Percentiles rank a stretch among this genome's conserved stretches.
These are phyloP conservation scores for Ophiothrix spiculata DNA, from an alignment of 35 echinoderm and acorn worm species.

Conservation along the genomic window DNA sequence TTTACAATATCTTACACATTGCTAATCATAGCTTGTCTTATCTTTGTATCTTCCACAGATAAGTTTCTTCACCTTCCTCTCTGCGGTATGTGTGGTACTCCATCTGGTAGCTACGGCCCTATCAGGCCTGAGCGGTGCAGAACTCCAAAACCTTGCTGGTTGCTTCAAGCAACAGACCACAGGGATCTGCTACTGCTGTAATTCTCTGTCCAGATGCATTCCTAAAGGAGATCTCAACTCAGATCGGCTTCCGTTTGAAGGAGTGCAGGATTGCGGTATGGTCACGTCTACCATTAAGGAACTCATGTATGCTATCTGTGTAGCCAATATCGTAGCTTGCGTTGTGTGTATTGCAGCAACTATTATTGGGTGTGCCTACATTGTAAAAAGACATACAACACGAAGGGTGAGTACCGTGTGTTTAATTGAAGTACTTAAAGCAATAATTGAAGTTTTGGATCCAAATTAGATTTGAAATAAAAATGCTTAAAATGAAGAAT, in stretches of 20 bases:
- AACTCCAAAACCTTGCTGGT: constrained; percentile 40
- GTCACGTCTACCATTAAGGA: constrained; percentile 49
- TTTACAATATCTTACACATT: too few relatives aligned
- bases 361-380: constrained; percentile 70
- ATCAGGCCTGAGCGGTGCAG: constrained; percentile 55
- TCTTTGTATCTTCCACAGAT: constrained; percentile 56
- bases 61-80: constrained; percentile 85
- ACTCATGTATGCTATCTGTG: constrained; percentile 73
- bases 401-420: constrained; percentile 76
- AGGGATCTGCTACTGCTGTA: constrained; percentile 54
- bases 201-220: constrained; percentile 23
- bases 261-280: constrained; percentile 46
- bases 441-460: too few relatives aligned
- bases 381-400: constrained; percentile 62
- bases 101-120: constrained; percentile 76
- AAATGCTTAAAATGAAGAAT: too few relatives aligned
- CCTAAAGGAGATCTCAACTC: background rate
- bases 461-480: too few relatives aligned
- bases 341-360: constrained; percentile 64
- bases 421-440: too few relatives aligned
- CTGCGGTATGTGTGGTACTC: constrained; percentile 77
- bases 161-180: constrained; percentile 16
- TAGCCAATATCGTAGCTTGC: constrained; percentile 69
- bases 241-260: constrained; percentile 45
- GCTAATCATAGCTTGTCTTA: too few relatives aligned